These are phyloP conservation scores for Helobdella robusta DNA, from an alignment of 2,888 invertebrate genomes.

Conservation along the genomic window DNA sequence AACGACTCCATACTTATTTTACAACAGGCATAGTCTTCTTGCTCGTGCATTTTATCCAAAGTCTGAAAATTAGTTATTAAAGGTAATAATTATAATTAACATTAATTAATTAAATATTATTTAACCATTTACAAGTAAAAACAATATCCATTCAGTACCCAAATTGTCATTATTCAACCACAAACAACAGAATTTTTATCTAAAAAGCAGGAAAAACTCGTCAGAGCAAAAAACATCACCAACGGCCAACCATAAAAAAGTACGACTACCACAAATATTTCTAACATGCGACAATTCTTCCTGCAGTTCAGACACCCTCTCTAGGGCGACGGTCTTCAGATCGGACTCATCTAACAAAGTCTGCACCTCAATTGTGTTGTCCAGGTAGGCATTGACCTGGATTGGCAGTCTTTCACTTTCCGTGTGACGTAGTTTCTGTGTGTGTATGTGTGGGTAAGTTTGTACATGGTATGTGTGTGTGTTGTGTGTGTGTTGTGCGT, in stretches of 20 bases:
- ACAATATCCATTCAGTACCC: no score
- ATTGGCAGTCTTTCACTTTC: slow-evolving; percentile 94
- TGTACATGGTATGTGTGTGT: neutral
- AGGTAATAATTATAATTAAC: no score
- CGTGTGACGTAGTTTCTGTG: slow-evolving; percentile 68
- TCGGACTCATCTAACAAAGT: slow-evolving; percentile 95
- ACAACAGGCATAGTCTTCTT: neutral
- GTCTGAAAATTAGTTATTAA: neutral
- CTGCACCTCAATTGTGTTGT: slow-evolving; percentile 95
- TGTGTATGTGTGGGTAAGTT: neutral
- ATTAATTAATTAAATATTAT: no score
- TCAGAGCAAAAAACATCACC: no score
- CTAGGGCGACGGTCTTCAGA: slow-evolving; percentile 78
- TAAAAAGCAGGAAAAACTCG: no score
- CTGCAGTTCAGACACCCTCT: slow-evolving; percentile 84
- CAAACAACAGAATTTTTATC: no score
- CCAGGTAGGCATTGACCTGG: slow-evolving; percentile 93
- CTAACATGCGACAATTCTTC: slow-evolving; percentile 59
- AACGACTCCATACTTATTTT: slow-evolving; percentile 11
- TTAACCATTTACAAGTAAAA: no score
- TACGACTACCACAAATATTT: neutral
- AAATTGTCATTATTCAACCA: no score
- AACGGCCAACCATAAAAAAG: no score
- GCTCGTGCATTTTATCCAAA: slow-evolving; percentile 1
- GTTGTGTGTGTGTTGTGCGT: no score